Base-by-base conservation (phyloP, 1,140 invertebrate genomes). In the Nilaparvata lugens region DNA sequence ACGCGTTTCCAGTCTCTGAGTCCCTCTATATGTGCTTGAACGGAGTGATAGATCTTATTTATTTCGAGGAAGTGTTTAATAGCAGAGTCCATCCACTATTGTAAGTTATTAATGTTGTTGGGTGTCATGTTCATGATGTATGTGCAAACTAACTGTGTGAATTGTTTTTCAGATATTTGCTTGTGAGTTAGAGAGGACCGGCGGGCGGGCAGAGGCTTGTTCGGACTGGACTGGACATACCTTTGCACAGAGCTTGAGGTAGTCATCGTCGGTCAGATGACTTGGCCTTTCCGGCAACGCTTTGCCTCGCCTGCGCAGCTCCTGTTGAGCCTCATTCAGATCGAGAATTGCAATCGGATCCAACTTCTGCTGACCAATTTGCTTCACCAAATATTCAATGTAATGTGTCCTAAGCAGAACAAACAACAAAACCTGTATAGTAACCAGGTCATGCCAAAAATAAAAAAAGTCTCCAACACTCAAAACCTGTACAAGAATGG, bases 341-440 rank as follows among this genome's bases (percentile, higher is more conserved):
- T 89, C 87, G 81, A 96, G 86, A 66, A 95, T 89, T 56, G 83
- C 78, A 66, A 95, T 81, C 1, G 93, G 93, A 78, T 97, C 93
- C 72, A 96, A 76, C 65, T 82, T 82, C 70, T 89, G 81, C 72
- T 85, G 83, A 70, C 83, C 82, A 75, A 95, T 88, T 71, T 91
- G 79, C 66, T 80, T 81, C 72, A 91, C 89, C 80, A 97, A 83
- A 81, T 96, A 95, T 78, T 97, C 94, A 75, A 94, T 86, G 80
- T 95, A 97, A 81, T 97, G 94, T 70, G 82, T 78, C 82, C 91
- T 96, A 80, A 73, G 73, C 70, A 66, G 31, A 68, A 72, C 56
- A 72, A 61, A 45, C 52, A 56, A 40, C 31, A 35, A 35, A 35
- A 35, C 31, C 31, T 4, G 31, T 35, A 35, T 35, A 35, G 31